phyloP scores from a whole-genome alignment of 2,797 vertebrate genomes.

The Pogoniulus pusillus region DNA sequence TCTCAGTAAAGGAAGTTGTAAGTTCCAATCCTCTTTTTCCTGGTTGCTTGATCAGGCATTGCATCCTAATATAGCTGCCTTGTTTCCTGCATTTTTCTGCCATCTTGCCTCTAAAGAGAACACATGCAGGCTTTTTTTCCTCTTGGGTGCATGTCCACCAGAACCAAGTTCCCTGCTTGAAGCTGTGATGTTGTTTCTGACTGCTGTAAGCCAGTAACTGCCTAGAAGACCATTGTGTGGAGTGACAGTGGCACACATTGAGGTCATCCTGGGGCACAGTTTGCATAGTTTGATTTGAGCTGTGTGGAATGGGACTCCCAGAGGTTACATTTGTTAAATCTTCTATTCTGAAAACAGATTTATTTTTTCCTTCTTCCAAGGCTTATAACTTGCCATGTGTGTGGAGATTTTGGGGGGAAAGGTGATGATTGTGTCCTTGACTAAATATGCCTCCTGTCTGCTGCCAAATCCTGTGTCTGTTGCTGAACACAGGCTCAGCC shows the following conservation, averaged over 20 bases:
- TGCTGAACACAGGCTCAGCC: not conserved
- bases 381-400: not conserved
- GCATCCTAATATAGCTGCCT: no score
- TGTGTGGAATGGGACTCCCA: not conserved
- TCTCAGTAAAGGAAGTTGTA: no score
- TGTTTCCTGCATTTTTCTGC: no score
- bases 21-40: no score
- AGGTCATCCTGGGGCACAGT: not conserved
- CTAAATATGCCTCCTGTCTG: not conserved
- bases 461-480: not conserved
- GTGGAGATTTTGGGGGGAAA: not conserved
- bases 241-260: rapidly evolving
- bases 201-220: not conserved
- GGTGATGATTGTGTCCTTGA: not conserved
- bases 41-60: no score
- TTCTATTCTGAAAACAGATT: not conserved
- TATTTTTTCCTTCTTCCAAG: not conserved
- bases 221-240: not conserved
- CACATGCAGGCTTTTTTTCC: no score
- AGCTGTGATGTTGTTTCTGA: no score
- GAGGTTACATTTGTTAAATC: not conserved
- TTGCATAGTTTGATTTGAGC: not conserved
- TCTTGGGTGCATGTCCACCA: no score
- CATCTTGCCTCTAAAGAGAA: no score
- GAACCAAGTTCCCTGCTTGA: no score